These are phyloP conservation scores for Lordiphosa clarofinis DNA, from an alignment of 1,140 invertebrate genomes.

Conservation along the genomic window DNA sequence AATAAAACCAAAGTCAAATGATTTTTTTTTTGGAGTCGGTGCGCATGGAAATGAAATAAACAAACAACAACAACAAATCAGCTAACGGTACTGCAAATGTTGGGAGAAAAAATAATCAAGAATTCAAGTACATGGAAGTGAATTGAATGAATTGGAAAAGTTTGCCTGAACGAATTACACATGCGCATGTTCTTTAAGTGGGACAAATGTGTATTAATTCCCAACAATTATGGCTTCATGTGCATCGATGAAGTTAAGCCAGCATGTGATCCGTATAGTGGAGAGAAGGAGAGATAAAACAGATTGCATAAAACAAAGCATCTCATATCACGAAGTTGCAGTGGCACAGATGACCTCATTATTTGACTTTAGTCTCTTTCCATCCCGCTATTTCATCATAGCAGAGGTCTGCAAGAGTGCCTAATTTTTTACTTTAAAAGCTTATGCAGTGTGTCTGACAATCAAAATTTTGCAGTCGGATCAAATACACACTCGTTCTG, in stretches of 20 bases:
- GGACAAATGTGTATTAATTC: conserved; percentile 10
- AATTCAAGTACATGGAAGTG: conserved; percentile 31
- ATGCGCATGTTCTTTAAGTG: conserved; percentile 16
- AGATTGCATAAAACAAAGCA: too few relatives aligned
- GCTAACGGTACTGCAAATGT: conserved; percentile 65
- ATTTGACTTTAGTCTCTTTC: too few relatives aligned
- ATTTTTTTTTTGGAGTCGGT: conserved; percentile 48
- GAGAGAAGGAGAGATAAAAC: too few relatives aligned
- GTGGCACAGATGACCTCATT: too few relatives aligned
- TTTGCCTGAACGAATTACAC: conserved; percentile 25
- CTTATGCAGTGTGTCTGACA: too few relatives aligned
- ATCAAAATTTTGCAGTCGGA: too few relatives aligned
- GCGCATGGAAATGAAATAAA: conserved; percentile 42
- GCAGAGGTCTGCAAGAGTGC: too few relatives aligned
- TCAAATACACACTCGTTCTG: too few relatives aligned
- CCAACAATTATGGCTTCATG: conserved; percentile 8
- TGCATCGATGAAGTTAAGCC: not conserved
- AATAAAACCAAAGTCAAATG: conserved; percentile 22
- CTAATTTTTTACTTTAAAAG: too few relatives aligned
- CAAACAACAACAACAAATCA: conserved; percentile 22
- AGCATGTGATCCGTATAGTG: conserved; percentile 1
- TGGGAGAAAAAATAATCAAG: conserved; percentile 57
- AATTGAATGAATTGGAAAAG: conserved; percentile 18
- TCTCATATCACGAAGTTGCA: too few relatives aligned
- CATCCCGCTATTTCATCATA: too few relatives aligned